These are phyloP conservation scores for Tiphia femorata DNA, from an alignment of 2,888 invertebrate genomes.

Conservation along the genomic window DNA sequence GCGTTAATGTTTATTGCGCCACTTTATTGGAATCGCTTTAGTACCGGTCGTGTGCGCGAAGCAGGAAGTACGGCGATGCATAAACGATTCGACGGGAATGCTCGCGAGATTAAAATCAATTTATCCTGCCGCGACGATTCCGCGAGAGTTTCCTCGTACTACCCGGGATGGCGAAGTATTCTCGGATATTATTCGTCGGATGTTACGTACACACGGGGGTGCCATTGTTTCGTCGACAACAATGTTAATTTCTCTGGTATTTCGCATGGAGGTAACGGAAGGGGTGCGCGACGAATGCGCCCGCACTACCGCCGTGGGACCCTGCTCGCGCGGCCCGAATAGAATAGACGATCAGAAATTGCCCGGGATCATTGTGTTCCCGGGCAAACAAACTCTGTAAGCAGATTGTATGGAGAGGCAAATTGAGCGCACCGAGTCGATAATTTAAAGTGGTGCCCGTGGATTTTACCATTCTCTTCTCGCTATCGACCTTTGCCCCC, in stretches of 20 bases:
- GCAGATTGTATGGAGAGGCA: slow-evolving; percentile 25
- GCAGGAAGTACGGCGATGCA: too few relatives aligned
- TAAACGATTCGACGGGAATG: too few relatives aligned
- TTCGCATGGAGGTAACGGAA: not conserved
- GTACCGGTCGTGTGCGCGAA: too few relatives aligned
- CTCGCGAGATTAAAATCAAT: too few relatives aligned
- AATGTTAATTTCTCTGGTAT: slow-evolving; percentile 28
- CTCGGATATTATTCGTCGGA: too few relatives aligned
- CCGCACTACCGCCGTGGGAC: not conserved
- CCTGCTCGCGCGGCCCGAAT: not conserved
- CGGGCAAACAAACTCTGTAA: slow-evolving; percentile 26
- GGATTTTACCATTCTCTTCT: slow-evolving; percentile 1
- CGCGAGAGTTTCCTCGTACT: too few relatives aligned
- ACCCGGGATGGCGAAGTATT: too few relatives aligned
- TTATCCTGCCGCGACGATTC: too few relatives aligned
- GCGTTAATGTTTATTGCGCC: too few relatives aligned
- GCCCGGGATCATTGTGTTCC: slow-evolving; percentile 27
- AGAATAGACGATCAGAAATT: slow-evolving; percentile 23
- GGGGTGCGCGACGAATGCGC: not conserved
- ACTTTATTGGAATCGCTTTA: too few relatives aligned
- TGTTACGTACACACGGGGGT: too few relatives aligned
- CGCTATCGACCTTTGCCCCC: too few relatives aligned
- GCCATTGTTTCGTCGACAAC: slow-evolving; percentile 25
- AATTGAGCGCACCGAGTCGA: slow-evolving; percentile 29
- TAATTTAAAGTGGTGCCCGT: slow-evolving; percentile 20